phyloP scores from a whole-genome alignment of 2,888 invertebrate genomes.

The Macrostomum cliftonense region DNA sequence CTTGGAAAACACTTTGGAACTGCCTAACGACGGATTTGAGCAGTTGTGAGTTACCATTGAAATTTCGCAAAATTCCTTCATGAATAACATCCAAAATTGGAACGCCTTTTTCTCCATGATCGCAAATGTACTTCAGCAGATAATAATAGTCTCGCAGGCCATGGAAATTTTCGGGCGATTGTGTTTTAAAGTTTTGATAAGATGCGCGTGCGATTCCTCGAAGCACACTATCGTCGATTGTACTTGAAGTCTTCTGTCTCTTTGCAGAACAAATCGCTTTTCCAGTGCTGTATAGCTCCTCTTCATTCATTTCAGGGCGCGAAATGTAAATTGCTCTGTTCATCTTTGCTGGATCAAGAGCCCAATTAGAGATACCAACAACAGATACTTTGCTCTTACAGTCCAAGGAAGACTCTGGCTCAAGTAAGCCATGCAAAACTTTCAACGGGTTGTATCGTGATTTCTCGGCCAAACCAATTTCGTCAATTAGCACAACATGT shows the following conservation, averaged over 20 bases:
- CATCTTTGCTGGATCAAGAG: constrained; percentile 15
- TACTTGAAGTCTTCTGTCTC: neutral
- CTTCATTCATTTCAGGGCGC: constrained; percentile 8
- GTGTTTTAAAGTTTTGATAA: constrained; percentile 1
- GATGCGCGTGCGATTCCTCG: constrained; percentile 7
- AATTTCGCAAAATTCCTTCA: constrained; percentile 17
- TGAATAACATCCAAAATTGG: neutral
- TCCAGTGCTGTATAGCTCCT: constrained; percentile 6
- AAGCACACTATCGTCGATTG: neutral
- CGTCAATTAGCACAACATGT: constrained; percentile 22
- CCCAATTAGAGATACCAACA: constrained; percentile 8
- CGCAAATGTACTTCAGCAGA: constrained; percentile 9
- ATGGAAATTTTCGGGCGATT: constrained; percentile 6
- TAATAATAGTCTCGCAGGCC: constrained; percentile 14
- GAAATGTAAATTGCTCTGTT: constrained; percentile 13
- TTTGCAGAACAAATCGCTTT: constrained; percentile 4
- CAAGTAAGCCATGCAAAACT: constrained; percentile 19
- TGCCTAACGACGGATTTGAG: constrained; percentile 9
- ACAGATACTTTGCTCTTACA: constrained; percentile 16
- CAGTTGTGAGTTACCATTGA: constrained; percentile 17
- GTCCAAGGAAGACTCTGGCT: constrained; percentile 13
- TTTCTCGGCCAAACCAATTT: constrained; percentile 21
- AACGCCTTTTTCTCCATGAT: neutral
- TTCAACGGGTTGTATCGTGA: constrained; percentile 21
- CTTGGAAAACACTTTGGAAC: constrained; percentile 9